Percentiles rank a stretch among this genome's conserved stretches.
Evolutionary conservation across 2,797 vertebrate genomes (phyloP).

Genomic region (Chrysocyon brachyurus): DNA sequence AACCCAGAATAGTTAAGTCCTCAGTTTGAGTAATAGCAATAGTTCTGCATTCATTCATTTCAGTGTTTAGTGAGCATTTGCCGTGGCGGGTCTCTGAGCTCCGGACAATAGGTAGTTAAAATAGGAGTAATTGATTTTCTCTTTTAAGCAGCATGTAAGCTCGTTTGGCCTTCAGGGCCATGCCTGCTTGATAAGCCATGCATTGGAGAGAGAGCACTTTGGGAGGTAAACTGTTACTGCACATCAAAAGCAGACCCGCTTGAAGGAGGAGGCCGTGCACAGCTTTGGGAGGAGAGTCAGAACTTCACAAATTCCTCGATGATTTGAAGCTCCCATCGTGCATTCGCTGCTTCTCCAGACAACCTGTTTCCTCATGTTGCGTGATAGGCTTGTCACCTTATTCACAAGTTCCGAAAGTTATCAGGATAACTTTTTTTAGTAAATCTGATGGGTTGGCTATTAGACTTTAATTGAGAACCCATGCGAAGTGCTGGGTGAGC

Average conservation of each 20-base stretch:
- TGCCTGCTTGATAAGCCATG: neutral
- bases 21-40: neutral
- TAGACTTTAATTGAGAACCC: neutral
- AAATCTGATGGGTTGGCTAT: neutral
- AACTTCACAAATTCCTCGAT: neutral
- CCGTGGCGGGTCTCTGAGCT: neutral
- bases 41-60: neutral
- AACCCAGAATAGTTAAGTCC: neutral
- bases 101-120: neutral
- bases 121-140: neutral
- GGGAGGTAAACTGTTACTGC: neutral
- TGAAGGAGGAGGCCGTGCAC: neutral
- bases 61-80: neutral
- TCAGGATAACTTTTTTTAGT: neutral
- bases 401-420: neutral
- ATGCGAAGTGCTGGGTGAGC: neutral
- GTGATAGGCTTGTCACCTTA: neutral
- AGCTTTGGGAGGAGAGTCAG: neutral
- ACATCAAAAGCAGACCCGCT: neutral
- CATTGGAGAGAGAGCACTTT: neutral
- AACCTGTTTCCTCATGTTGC: neutral
- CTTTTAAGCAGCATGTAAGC: neutral
- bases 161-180: neutral
- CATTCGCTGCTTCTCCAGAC: neutral
- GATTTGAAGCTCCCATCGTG: neutral